Evolutionary conservation across 2,797 vertebrate species (phyloP).

Genomic region (Gouania willdenowi): DNA sequence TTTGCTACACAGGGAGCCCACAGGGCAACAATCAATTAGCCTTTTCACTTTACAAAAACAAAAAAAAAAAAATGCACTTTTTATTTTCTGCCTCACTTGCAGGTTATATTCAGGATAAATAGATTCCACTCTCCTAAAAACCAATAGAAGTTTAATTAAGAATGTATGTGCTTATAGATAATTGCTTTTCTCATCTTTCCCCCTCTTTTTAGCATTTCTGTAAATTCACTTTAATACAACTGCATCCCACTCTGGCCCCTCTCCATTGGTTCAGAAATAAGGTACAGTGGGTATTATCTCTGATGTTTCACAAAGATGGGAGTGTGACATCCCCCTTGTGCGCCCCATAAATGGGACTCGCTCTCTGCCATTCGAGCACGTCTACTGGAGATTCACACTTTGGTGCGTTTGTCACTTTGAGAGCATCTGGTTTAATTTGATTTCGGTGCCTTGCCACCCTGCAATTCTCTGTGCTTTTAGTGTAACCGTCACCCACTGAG

Average conservation of each 20-base stretch:
- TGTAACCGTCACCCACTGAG: constrained; percentile 67
- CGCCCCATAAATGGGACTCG: constrained; percentile 52
- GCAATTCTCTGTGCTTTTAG: constrained; percentile 73
- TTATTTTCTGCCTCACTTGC: too few species aligned
- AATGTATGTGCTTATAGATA: constrained; percentile 13
- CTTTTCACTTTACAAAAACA: constrained; percentile 57
- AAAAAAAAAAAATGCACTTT: too few species aligned
- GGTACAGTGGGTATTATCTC: constrained; percentile 42
- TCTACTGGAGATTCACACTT: constrained; percentile 66
- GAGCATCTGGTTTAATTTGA: constrained; percentile 73
- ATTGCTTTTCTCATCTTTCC: too few species aligned
- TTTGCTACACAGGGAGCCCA: constrained; percentile 38
- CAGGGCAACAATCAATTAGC: constrained; percentile 61
- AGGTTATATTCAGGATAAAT: background rate
- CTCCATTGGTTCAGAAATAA: constrained; percentile 30
- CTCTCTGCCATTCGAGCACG: constrained; percentile 22
- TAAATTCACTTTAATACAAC: constrained; percentile 14
- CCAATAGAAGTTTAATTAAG: background rate
- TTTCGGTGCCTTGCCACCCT: constrained; percentile 70
- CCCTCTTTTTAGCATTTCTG: background rate
- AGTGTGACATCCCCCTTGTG: constrained; percentile 61
- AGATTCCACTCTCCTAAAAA: background rate
- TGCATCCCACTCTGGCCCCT: constrained; percentile 19
- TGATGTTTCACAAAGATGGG: constrained; percentile 48
- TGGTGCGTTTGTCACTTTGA: constrained; percentile 70